Evolutionary conservation across 2,888 invertebrate species (phyloP), one percentile per base, ranked within the genome.

Genomic region (Zaprionus obscuricornis): DNA sequence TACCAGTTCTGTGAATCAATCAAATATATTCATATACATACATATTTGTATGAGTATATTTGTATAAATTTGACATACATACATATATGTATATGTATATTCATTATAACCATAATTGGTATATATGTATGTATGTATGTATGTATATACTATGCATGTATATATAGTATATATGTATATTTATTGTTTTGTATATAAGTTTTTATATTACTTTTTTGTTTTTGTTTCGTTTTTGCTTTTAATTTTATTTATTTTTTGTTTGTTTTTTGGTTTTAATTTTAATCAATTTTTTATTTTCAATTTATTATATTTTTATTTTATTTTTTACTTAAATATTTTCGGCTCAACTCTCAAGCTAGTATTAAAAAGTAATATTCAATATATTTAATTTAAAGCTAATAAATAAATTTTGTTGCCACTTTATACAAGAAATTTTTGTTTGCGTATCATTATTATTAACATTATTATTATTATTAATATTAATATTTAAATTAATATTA

Each of bases 301-400:
- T n/a, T n/a, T n/a, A n/a, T n/a, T n/a, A 43, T 51, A 11, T 27
- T 42, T 62, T 39, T 24, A 45, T 46, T 40, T 34, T 47, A 31
- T 31, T 24, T 39, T 68, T 54, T 47, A 40, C 63, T 65, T 56
- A 60, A 55, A 33, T 73, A 66, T 66, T 60, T 65, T 13, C 33
- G 10, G 50, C 47, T 64, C 49, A 60, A 70, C 74, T 70, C n/a
- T 73, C 66, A 75, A 62, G 70, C 82, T 82, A 85, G 69, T 84
- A 74, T 85, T 81, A 76, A 85, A 86, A 86, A 86, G 74, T 86
- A 79, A 74, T 76, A 50, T 74, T 81, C 68, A 57, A 68, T 77
- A 73, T 71, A 70, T 74, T 79, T 68, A 76, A 56, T 65, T n/a
- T 66, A 77, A 76, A 84, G 69, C 81, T 85, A 86, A 68, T 72